phyloP scores from a whole-genome alignment of 2,113 vertebrate species.

The Laticauda laticaudata region DNA sequence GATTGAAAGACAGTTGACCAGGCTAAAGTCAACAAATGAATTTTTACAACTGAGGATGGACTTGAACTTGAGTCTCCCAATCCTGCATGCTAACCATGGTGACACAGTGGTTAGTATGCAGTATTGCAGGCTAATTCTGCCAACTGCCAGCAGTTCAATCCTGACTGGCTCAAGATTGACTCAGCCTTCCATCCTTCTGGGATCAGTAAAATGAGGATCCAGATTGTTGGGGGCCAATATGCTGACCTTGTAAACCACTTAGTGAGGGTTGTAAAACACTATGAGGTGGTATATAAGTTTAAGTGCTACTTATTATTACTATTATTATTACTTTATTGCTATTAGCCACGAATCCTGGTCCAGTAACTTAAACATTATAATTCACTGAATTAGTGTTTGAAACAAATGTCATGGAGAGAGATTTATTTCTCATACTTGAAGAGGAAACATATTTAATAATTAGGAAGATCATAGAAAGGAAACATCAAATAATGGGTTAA shows the following conservation, averaged over 20 bases:
- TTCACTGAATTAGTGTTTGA: background rate
- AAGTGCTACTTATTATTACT: background rate
- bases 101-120: background rate
- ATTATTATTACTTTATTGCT: background rate
- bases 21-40: background rate
- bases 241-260: background rate
- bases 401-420: background rate
- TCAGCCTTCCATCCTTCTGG: background rate
- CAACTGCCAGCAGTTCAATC: background rate
- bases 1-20: background rate
- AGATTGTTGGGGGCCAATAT: background rate
- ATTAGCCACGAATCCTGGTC: background rate
- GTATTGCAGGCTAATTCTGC: background rate
- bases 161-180: background rate
- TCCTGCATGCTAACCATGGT: background rate
- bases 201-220: background rate
- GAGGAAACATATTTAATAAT: background rate
- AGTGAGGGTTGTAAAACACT: background rate
- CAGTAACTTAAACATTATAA: background rate
- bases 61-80: background rate
- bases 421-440: background rate
- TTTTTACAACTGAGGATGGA: background rate
- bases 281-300: background rate
- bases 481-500: background rate
- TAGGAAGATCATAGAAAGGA: background rate